Evolutionary conservation across 1,140 invertebrate genomes (phyloP).

Genomic region (Trachymyrmex septentrionalis): DNA sequence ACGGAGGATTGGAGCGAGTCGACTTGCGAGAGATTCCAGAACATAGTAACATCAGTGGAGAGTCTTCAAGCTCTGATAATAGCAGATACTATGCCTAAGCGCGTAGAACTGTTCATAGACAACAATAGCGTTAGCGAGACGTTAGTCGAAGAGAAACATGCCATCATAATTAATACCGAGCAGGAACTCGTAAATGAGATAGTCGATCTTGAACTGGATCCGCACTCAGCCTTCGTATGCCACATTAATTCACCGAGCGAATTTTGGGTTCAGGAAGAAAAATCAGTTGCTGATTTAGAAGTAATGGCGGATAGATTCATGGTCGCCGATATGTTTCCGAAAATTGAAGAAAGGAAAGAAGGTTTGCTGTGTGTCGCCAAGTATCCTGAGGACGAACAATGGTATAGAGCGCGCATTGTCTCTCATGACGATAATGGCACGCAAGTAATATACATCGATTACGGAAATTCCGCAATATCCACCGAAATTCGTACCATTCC

Average conservation of each 20-base stretch:
- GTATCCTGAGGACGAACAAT: constrained; percentile 89
- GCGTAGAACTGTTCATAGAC: constrained; percentile 70
- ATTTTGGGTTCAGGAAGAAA: constrained; percentile 90
- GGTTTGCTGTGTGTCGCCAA: constrained; percentile 89
- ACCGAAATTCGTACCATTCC: constrained; percentile 83
- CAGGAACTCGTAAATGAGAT: constrained; percentile 78
- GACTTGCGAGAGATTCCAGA: constrained; percentile 88
- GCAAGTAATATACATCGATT: constrained; percentile 88
- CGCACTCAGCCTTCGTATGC: constrained; percentile 85
- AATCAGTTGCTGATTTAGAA: constrained; percentile 87
- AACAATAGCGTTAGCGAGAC: constrained; percentile 74
- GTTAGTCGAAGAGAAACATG: constrained; percentile 83
- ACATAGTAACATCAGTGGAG: constrained; percentile 83
- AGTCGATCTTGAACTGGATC: constrained; percentile 79
- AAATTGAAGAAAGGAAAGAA: constrained; percentile 84
- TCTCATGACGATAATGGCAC: constrained; percentile 76
- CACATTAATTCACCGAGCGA: constrained; percentile 88
- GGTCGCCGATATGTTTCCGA: constrained; percentile 86
- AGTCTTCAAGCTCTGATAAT: constrained; percentile 72
- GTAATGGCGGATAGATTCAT: constrained; percentile 87
- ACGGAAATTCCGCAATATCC: constrained; percentile 86
- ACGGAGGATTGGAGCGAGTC: constrained; percentile 90
- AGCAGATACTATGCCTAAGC: constrained; percentile 62
- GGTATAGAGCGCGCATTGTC: constrained; percentile 88
- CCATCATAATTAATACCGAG: constrained; percentile 85